Evolutionary conservation across 2,888 invertebrate species (phyloP).

Genomic region (Diabrotica balteata): DNA sequence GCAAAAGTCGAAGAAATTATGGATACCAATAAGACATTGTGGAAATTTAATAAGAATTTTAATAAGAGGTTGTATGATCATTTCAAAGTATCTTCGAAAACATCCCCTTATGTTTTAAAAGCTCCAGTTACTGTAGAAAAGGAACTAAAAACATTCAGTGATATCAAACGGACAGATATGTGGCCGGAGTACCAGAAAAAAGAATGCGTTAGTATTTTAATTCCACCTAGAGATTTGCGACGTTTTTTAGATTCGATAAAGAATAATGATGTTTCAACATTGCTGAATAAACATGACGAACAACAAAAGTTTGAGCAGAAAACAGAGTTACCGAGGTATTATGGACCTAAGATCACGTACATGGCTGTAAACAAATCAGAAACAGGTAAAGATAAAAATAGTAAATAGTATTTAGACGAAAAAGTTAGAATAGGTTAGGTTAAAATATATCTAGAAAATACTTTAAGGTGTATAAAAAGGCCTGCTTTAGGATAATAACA

Average conservation of each 20-base stretch:
- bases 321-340: neutral
- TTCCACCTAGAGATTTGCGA: constrained; percentile 2
- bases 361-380: constrained; percentile 1
- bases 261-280: neutral
- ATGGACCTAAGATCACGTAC: constrained; percentile 5
- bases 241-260: neutral
- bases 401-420: too few species aligned
- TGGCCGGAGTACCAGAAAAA: neutral
- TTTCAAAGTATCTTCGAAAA: neutral
- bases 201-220: neutral
- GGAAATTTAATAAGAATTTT: constrained; percentile 5
- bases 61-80: neutral
- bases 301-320: neutral
- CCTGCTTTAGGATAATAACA: too few species aligned
- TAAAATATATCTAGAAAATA: too few species aligned
- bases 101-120: neutral
- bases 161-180: neutral
- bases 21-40: neutral
- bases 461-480: too few species aligned
- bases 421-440: too few species aligned
- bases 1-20: constrained; percentile 6
- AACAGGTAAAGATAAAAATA: neutral
- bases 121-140: neutral
- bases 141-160: neutral
- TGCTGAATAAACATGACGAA: neutral